Evolutionary conservation across 1,140 invertebrate species (phyloP).

Genomic region (Caenorhabditis brenneri): DNA sequence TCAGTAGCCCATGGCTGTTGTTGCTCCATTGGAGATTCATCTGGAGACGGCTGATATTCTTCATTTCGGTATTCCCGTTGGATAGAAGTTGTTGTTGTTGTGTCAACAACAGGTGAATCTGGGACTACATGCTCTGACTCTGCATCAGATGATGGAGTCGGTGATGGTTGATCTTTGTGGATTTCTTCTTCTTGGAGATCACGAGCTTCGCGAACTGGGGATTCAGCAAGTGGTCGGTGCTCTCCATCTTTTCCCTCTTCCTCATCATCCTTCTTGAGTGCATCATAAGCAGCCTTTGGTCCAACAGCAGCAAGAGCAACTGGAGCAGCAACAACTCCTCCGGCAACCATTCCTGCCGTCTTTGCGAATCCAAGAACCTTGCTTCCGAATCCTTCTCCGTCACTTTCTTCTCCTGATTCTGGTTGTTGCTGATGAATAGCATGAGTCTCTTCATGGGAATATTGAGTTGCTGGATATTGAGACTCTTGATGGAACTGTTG

Average conservation of each 20-base stretch:
- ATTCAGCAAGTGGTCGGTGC: too few relatives aligned
- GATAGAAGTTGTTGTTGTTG: not conserved
- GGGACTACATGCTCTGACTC: too few relatives aligned
- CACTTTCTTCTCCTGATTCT: slow-evolving; percentile 25
- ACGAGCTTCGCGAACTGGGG: not conserved
- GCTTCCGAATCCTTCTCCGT: slow-evolving; percentile 37
- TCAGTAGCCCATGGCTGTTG: not conserved
- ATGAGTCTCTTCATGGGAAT: not conserved
- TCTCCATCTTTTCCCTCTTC: not conserved
- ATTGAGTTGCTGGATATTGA: too few relatives aligned
- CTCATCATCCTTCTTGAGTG: slow-evolving; percentile 36
- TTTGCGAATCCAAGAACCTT: slow-evolving; percentile 50
- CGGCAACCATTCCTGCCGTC: slow-evolving; percentile 51
- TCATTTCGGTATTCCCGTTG: not conserved
- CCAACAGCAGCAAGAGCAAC: slow-evolving; percentile 40
- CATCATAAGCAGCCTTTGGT: slow-evolving; percentile 45
- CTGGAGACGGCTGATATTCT: not conserved
- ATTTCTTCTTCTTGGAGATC: not conserved
- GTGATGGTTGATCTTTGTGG: not conserved
- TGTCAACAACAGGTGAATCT: too few relatives aligned
- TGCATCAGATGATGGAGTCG: too few relatives aligned
- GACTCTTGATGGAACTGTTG: not conserved
- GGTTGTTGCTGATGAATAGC: too few relatives aligned
- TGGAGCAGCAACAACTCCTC: slow-evolving; percentile 44
- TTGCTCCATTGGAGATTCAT: not conserved